A percentile compares a stretch with the other conserved stretches of the same genome.
Conservation (phyloP, 2,113 vertebrate species). For the Deroptyus accipitrinus region DNA sequence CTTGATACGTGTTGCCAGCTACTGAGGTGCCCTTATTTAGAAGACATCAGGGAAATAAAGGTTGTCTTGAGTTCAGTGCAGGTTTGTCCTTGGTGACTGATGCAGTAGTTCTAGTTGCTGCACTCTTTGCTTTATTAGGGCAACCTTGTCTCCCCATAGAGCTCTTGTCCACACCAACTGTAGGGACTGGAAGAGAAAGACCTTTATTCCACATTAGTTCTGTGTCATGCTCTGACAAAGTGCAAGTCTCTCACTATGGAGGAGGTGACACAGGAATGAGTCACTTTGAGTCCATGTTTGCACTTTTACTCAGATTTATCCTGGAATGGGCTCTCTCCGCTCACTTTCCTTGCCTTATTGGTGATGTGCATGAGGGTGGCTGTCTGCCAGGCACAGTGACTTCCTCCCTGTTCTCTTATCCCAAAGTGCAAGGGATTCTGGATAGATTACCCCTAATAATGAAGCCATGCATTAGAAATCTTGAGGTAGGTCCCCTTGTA, state of each 20-base stretch:
- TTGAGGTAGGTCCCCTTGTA: not conserved
- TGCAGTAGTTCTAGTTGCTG: not conserved
- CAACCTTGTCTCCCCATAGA: not conserved
- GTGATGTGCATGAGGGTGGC: not conserved
- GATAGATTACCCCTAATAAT: not conserved
- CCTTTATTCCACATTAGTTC: not conserved
- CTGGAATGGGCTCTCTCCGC: not conserved
- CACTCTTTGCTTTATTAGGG: not conserved
- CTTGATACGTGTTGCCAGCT: not conserved
- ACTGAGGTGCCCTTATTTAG: not conserved
- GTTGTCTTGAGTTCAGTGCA: not conserved
- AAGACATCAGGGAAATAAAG: not conserved
- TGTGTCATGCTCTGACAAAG: not conserved
- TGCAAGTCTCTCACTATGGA: not conserved
- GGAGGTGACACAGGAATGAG: not conserved
- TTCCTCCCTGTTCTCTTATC: not conserved
- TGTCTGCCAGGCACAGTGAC: not conserved
- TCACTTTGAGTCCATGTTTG: not conserved
- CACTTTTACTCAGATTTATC: not conserved
- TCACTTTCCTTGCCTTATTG: not conserved
- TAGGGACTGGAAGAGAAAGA: not conserved
- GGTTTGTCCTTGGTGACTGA: not conserved
- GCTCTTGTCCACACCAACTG: not conserved
- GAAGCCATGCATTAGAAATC: not conserved
- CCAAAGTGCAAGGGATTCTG: not conserved